Evolutionary conservation across 35 echinoderm and acorn worm species (phyloP).

Genomic region (Hemicentrotus pulcherrimus): DNA sequence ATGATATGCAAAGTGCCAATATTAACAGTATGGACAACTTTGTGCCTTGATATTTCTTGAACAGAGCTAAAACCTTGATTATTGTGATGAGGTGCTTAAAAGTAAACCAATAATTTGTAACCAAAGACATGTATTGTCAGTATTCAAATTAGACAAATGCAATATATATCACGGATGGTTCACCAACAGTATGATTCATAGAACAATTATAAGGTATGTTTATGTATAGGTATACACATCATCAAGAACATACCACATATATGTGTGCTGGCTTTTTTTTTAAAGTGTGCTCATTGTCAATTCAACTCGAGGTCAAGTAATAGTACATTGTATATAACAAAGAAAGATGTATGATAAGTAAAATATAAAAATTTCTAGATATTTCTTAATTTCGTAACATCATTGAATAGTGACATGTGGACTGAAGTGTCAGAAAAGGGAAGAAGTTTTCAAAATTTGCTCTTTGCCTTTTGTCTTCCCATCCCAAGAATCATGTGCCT

Average conservation of each 20-base stretch:
- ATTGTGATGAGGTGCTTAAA: not conserved
- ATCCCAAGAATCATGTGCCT: too few relatives aligned
- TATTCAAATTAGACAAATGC: not conserved
- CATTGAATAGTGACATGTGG: not conserved
- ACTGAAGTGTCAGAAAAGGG: too few relatives aligned
- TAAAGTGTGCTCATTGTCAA: not conserved
- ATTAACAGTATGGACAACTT: not conserved
- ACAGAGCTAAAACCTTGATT: not conserved
- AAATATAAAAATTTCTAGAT: not conserved
- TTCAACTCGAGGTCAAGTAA: not conserved
- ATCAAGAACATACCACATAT: not conserved
- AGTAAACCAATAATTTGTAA: not conserved
- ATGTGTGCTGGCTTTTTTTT: not conserved
- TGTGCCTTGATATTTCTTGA: not conserved
- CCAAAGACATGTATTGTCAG: not conserved
- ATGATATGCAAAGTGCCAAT: not conserved
- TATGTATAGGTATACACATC: not conserved
- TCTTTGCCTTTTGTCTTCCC: too few relatives aligned
- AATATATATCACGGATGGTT: not conserved
- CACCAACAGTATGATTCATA: not conserved
- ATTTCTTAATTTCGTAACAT: not conserved
- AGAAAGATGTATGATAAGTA: not conserved
- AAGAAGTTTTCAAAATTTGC: too few relatives aligned
- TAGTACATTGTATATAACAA: not conserved
- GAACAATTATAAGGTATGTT: not conserved